Evolutionary conservation across 2,113 vertebrate genomes (phyloP).

Genomic region (Desmodus rotundus): DNA sequence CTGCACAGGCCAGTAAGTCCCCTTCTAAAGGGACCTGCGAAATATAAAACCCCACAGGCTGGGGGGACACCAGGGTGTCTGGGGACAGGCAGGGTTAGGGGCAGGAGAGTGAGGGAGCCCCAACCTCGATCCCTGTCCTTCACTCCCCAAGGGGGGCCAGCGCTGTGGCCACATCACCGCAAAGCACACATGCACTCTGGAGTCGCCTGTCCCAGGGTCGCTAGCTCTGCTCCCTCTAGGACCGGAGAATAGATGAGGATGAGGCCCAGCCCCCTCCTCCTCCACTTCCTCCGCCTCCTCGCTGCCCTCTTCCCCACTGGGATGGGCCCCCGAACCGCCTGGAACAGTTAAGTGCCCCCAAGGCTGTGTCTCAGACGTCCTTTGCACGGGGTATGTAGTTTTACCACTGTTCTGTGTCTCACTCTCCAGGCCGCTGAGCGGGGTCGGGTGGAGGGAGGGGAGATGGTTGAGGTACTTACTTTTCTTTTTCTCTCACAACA

Average conservation of each 20-base stretch:
- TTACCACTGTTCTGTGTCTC: constrained; percentile 27
- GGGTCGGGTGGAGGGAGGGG: background rate
- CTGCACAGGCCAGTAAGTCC: background rate
- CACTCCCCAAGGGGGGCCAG: background rate
- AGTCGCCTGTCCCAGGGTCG: background rate
- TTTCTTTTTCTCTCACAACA: constrained; percentile 71
- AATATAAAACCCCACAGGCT: too few species aligned
- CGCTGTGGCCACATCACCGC: background rate
- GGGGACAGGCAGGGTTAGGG: accelerated
- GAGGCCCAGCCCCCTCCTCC: background rate
- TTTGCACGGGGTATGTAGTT: background rate
- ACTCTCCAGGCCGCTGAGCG: background rate
- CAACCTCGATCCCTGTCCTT: background rate
- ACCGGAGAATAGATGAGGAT: background rate
- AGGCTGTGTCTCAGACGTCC: constrained; percentile 8
- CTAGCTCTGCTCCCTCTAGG: background rate
- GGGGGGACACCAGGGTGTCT: accelerated
- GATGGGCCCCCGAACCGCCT: background rate
- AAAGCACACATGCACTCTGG: constrained; percentile 24
- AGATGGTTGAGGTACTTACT: constrained; percentile 69
- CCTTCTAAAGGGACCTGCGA: background rate
- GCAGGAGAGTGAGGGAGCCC: too few species aligned
- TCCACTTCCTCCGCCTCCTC: background rate
- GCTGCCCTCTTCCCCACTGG: background rate
- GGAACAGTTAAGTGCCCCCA: background rate